phyloP scores from a whole-genome alignment of 2,888 invertebrate genomes.

The Lamellibrachia columna region DNA sequence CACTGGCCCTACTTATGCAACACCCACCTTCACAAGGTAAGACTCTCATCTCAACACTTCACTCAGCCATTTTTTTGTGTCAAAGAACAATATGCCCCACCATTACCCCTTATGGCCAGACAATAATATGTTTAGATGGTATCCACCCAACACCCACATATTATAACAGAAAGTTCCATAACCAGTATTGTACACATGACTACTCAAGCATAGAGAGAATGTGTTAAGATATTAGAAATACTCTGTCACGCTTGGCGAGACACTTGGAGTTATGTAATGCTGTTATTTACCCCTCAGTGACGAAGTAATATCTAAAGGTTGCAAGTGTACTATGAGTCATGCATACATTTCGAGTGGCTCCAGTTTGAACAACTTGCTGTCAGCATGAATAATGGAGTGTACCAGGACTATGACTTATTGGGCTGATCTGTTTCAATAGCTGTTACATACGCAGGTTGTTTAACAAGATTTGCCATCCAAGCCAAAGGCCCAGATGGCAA shows the following conservation, averaged over 20 bases:
- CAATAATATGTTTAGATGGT: neutral
- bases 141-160: neutral
- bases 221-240: neutral
- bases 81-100: too few relatives aligned
- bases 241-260: neutral
- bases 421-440: neutral
- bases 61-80: neutral
- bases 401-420: neutral
- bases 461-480: neutral
- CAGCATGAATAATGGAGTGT: neutral
- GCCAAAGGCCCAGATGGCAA: too few relatives aligned
- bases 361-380: neutral
- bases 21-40: constrained; percentile 49
- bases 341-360: neutral
- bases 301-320: neutral
- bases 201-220: neutral
- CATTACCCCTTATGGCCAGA: too few relatives aligned
- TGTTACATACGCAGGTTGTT: neutral
- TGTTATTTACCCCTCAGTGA: too few relatives aligned
- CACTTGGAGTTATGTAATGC: neutral
- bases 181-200: neutral
- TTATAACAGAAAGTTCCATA: neutral
- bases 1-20: constrained; percentile 78
- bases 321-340: neutral
- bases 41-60: neutral